phyloP scores from a whole-genome alignment of 37 sponge, comb jelly and placozoan species.

The Mnemiopsis leidyi region DNA sequence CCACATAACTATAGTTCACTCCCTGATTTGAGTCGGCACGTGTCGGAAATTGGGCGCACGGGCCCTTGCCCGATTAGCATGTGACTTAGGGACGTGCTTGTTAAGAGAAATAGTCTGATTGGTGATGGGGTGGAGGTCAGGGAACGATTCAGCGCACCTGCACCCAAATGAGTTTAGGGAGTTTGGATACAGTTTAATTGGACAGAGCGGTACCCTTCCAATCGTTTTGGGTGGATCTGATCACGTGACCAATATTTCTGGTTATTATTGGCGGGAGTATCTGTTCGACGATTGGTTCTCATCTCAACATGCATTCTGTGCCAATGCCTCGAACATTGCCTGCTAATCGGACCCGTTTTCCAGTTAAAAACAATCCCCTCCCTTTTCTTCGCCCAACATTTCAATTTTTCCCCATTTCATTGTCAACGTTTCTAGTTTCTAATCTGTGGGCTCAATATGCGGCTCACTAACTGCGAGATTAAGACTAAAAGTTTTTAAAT shows the following conservation, averaged over 20 bases:
- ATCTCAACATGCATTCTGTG: background rate
- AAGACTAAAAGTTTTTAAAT: too few species aligned
- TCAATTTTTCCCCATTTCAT: background rate
- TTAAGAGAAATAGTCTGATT: background rate
- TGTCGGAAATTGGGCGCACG: background rate
- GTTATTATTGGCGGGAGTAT: background rate
- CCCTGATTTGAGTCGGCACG: background rate
- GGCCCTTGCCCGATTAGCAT: background rate
- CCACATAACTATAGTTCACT: too few species aligned
- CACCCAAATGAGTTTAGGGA: background rate
- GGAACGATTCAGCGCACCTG: background rate
- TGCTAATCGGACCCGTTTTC: background rate
- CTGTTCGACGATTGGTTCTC: background rate
- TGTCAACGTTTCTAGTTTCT: background rate
- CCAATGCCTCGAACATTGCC: background rate
- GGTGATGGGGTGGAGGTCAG: background rate
- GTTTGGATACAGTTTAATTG: background rate
- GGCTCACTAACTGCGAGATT: too few species aligned
- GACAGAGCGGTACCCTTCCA: background rate
- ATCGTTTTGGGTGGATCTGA: background rate
- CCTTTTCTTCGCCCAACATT: background rate
- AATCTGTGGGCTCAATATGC: too few species aligned
- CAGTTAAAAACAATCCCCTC: background rate
- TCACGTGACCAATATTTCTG: background rate
- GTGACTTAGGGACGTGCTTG: background rate